Conservation (phyloP, 2,888 invertebrate species). For the Yponomeuta sedellus region DNA sequence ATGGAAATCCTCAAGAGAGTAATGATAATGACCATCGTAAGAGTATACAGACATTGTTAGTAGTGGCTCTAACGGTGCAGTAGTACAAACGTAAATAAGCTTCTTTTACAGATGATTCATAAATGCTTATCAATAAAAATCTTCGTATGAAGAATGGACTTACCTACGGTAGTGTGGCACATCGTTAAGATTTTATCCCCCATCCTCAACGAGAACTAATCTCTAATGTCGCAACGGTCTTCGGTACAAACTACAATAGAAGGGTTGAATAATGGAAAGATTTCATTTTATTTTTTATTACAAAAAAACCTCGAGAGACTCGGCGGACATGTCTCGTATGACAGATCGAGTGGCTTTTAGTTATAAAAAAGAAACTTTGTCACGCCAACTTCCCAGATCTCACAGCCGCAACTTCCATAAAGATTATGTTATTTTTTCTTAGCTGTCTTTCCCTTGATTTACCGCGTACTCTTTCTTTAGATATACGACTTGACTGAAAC, state of each 20-base stretch:
- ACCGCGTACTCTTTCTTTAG: constrained; percentile 1
- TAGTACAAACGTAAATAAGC: constrained; percentile 29
- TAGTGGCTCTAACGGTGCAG: constrained; percentile 8
- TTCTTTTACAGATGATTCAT: constrained; percentile 54
- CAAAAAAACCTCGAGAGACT: constrained; percentile 45
- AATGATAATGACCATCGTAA: background rate
- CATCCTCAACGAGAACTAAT: constrained; percentile 60
- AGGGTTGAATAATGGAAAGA: constrained; percentile 63
- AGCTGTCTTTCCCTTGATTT: constrained; percentile 5
- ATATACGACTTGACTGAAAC: constrained; percentile 7
- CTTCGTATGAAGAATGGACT: constrained; percentile 58
- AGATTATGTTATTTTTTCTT: constrained; percentile 9
- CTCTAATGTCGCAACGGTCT: constrained; percentile 36
- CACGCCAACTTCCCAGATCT: constrained; percentile 14
- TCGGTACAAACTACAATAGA: constrained; percentile 47
- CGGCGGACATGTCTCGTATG: constrained; percentile 42
- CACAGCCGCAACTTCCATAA: background rate
- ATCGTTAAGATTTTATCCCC: constrained; percentile 74
- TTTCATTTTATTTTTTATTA: constrained; percentile 56
- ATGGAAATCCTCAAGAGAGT: background rate
- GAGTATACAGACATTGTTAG: background rate
- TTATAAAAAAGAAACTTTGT: constrained; percentile 19
- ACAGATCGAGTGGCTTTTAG: constrained; percentile 45
- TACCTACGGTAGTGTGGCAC: constrained; percentile 52
- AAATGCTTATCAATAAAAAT: constrained; percentile 66